Conservation (phyloP, 35 echinoderm and acorn worm species). For the Anneissia japonica region DNA sequence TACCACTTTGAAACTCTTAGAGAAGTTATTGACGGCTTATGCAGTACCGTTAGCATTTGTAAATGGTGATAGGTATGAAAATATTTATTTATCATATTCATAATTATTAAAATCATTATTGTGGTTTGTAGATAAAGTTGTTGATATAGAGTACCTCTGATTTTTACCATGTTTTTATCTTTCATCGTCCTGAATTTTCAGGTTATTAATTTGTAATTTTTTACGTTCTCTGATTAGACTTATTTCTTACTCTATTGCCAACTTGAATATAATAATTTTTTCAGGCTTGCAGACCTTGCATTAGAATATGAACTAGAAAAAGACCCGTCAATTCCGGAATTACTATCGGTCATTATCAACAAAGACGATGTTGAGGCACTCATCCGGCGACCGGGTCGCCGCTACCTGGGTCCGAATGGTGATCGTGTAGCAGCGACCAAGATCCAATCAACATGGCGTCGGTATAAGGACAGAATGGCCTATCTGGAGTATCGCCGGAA, state of each 20-base stretch:
- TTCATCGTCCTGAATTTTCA: not conserved
- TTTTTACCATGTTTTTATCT: not conserved
- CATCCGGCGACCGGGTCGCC: slow-evolving; percentile 61
- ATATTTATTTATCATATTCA: not conserved
- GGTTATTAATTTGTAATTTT: not conserved
- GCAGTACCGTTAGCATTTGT: slow-evolving; percentile 88
- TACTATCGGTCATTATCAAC: slow-evolving; percentile 64
- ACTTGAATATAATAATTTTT: not conserved
- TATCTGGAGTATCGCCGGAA: slow-evolving; percentile 84
- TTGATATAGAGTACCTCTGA: not conserved
- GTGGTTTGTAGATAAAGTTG: not conserved
- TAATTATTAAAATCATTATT: not conserved
- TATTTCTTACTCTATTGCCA: not conserved
- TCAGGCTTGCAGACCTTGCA: slow-evolving; percentile 86
- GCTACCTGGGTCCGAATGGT: slow-evolving; percentile 66
- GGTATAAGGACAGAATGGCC: slow-evolving; percentile 61
- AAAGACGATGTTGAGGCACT: slow-evolving; percentile 69
- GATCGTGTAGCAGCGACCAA: slow-evolving; percentile 68
- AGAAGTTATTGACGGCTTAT: slow-evolving; percentile 77
- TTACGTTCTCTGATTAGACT: not conserved
- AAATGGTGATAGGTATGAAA: slow-evolving; percentile 80
- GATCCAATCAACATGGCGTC: slow-evolving; percentile 84
- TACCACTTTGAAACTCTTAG: slow-evolving; percentile 61
- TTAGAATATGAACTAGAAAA: slow-evolving; percentile 81
- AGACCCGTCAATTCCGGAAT: slow-evolving; percentile 49